Evolutionary conservation across 2,113 vertebrate species (phyloP).

Genomic region (Illadopsis cleaveri): DNA sequence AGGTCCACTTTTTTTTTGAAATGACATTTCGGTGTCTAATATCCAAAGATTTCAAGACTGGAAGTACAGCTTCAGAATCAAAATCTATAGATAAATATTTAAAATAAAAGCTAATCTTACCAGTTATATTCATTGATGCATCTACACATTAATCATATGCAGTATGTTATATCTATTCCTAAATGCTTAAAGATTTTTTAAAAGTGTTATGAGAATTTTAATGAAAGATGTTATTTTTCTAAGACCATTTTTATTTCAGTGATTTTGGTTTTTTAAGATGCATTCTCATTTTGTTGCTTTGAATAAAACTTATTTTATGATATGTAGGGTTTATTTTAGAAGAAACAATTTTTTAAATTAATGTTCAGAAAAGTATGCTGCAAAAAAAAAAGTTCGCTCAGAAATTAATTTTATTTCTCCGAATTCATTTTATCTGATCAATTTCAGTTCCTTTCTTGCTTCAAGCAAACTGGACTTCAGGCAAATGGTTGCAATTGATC

Average conservation of each 20-base stretch:
- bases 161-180: not conserved
- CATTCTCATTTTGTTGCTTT: not conserved
- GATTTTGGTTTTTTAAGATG: not conserved
- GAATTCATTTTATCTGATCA: not conserved
- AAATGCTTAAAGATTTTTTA: not conserved
- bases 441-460: not conserved
- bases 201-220: not conserved
- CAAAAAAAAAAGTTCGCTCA: not conserved
- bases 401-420: not conserved
- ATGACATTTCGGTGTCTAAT: not conserved
- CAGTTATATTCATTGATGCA: not conserved
- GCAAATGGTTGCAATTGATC: not conserved
- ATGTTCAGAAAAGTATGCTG: not conserved
- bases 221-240: not conserved
- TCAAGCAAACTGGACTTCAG: not conserved
- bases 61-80: not conserved
- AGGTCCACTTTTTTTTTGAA: not conserved
- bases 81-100: not conserved
- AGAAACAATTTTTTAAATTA: not conserved
- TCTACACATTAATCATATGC: not conserved
- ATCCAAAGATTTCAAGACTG: not conserved
- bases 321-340: not conserved
- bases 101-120: not conserved
- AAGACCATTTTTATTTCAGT: not conserved
- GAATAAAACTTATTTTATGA: not conserved